These are phyloP conservation scores for Buceros bicornis DNA, from an alignment of 2,797 vertebrate genomes.

Conservation along the genomic window DNA sequence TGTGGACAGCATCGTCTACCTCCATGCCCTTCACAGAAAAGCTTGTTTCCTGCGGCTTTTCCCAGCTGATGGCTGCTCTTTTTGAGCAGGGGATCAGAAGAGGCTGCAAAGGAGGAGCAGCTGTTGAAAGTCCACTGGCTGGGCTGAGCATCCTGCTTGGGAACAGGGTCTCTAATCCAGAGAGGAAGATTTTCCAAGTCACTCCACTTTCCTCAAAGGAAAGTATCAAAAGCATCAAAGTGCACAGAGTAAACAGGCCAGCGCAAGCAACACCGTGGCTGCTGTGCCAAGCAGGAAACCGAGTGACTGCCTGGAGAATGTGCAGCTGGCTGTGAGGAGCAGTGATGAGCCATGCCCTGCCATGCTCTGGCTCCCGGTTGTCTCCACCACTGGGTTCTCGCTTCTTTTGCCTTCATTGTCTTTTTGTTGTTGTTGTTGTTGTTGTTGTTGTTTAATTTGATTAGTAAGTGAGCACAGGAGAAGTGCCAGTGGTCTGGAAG, in stretches of 20 bases:
- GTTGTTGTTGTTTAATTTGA: neutral
- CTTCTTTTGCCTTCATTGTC: neutral
- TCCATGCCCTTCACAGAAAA: fast-evolving
- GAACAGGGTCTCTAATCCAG: neutral
- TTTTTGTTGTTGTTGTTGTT: neutral
- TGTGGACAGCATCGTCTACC: neutral
- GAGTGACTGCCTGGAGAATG: neutral
- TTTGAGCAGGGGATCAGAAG: neutral
- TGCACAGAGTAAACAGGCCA: neutral
- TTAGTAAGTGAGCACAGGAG: fast-evolving
- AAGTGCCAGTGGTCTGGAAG: neutral
- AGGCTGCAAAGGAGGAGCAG: neutral
- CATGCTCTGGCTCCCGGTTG: fast-evolving
- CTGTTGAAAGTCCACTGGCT: neutral
- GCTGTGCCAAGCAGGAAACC: neutral
- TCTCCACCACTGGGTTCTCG: neutral
- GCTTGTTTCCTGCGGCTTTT: neutral
- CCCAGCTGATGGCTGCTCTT: neutral
- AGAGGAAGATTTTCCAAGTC: neutral
- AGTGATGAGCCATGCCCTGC: neutral
- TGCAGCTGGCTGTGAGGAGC: neutral
- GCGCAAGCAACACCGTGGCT: fast-evolving
- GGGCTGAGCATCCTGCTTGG: neutral
- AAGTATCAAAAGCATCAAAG: neutral
- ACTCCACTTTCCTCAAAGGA: neutral